Conservation (phyloP, 2,113 vertebrate species). For the Pseudorectes ferrugineus region DNA sequence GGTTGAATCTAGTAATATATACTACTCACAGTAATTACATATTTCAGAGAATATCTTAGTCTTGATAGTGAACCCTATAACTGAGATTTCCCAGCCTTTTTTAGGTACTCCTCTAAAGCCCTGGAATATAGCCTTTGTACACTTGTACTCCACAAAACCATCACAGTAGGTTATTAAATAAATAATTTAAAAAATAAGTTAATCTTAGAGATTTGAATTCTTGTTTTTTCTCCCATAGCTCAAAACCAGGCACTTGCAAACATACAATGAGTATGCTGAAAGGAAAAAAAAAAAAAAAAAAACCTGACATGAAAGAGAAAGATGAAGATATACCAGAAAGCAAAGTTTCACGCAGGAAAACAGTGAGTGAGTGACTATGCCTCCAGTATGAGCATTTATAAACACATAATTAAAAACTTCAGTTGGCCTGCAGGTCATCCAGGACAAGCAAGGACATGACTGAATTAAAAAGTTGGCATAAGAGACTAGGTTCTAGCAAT, state of each 20-base stretch:
- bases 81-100: neutral
- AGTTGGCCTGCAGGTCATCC: neutral
- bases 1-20: neutral
- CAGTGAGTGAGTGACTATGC: neutral
- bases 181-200: neutral
- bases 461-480: neutral
- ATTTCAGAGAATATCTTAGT: neutral
- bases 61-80: neutral
- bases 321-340: neutral
- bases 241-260: neutral
- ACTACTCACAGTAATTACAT: neutral
- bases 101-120: neutral
- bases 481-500: neutral
- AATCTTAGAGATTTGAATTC: neutral
- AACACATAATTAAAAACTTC: neutral
- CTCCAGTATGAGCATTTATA: neutral
- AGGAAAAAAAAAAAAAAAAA: neutral
- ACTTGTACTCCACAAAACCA: neutral
- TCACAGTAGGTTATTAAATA: neutral
- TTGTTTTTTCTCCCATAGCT: neutral
- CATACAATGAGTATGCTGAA: neutral
- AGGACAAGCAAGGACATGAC: neutral
- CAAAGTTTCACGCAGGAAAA: neutral
- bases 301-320: neutral
- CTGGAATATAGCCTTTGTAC: neutral